Percentiles rank a stretch among this genome's conserved stretches.
Evolutionary conservation across 2,797 vertebrate genomes (phyloP).

Genomic region (Enteromius mattozi): DNA sequence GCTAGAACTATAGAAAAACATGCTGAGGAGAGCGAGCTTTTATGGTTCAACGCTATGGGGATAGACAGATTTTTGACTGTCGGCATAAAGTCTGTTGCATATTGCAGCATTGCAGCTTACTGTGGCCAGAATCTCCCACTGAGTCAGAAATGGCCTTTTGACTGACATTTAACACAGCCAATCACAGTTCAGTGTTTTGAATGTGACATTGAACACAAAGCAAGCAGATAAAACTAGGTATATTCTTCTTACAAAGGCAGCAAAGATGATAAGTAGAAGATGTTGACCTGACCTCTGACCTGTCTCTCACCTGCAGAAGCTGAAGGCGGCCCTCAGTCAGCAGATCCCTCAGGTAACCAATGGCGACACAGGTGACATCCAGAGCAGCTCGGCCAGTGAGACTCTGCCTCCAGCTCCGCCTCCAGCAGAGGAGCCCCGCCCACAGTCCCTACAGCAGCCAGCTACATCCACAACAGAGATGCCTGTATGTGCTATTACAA

Average conservation of each 20-base stretch:
- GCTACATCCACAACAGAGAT: slow-evolving; percentile 98
- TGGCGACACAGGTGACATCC: slow-evolving; percentile 87
- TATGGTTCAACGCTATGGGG: not conserved
- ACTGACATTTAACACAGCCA: not conserved
- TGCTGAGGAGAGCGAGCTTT: slow-evolving; percentile 8
- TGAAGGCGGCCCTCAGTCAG: slow-evolving; percentile 90
- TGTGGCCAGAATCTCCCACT: not conserved
- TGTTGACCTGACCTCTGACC: slow-evolving; percentile 3
- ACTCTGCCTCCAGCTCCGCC: slow-evolving; percentile 82
- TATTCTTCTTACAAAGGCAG: not conserved
- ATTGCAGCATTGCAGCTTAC: not conserved
- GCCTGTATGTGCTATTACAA: slow-evolving; percentile 66
- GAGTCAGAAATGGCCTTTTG: not conserved
- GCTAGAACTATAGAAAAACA: slow-evolving; percentile 25
- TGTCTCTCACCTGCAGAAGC: slow-evolving; percentile 77
- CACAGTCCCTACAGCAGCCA: slow-evolving; percentile 92
- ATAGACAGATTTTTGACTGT: slow-evolving; percentile 3
- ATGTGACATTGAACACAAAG: not conserved
- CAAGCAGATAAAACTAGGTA: not conserved
- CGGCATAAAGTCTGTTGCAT: slow-evolving; percentile 10
- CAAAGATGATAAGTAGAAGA: not conserved
- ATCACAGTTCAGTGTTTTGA: not conserved
- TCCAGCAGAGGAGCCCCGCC: slow-evolving; percentile 84
- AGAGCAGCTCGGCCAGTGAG: slow-evolving; percentile 84
- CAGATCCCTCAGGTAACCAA: slow-evolving; percentile 94